Evolutionary conservation across 2,888 invertebrate species (phyloP), one percentile per base, ranked within the genome.

Genomic region (Halocaridina rubra): DNA sequence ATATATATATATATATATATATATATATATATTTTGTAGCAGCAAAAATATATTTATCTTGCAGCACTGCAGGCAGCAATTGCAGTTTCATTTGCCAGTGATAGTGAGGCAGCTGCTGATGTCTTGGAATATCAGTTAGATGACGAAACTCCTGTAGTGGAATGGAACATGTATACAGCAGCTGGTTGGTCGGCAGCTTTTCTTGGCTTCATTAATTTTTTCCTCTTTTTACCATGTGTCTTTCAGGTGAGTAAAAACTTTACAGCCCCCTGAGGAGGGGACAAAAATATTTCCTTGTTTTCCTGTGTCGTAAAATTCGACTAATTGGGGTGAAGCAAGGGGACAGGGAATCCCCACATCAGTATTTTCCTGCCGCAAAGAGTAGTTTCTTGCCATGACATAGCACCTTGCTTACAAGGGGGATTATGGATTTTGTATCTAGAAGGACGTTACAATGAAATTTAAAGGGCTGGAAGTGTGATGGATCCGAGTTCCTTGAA

Each of bases 81-180:
- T 0, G 95, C 96, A 16, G 95, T 86, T 22, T 82, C 82, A 16
- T 75, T 86, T 27, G 75, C 80, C 2, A 16, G 22, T 13, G 8
- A 24, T 53, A 4, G 19, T 53, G 19, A 53, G 2, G 8, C 2
- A 53, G 19, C 53, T 3, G 53, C 16, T 53, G 16, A 53, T n/a
- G n/a, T n/a, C 33, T 39, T 13, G 72, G 59, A 32, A n/a, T 32
- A 13, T 3, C 72, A 95, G 2, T 91, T 96, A 39, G 96, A 96
- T 0, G 93, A 94, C 72, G 92, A 93, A 22, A 95, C 95, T 0
- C 91, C 92, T 8, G 90, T 90, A 64, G 90, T 95, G 69, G 93
- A 94, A 69, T 91, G 96, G 67, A 95, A 96, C 91, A 96, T 97
- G 96, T 97, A 95, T 92, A 96, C 96, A 0, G 95, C 96, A 13